These are phyloP conservation scores for Digitonthophagus gazella DNA, from an alignment of 2,888 invertebrate species.

Conservation along the genomic window DNA sequence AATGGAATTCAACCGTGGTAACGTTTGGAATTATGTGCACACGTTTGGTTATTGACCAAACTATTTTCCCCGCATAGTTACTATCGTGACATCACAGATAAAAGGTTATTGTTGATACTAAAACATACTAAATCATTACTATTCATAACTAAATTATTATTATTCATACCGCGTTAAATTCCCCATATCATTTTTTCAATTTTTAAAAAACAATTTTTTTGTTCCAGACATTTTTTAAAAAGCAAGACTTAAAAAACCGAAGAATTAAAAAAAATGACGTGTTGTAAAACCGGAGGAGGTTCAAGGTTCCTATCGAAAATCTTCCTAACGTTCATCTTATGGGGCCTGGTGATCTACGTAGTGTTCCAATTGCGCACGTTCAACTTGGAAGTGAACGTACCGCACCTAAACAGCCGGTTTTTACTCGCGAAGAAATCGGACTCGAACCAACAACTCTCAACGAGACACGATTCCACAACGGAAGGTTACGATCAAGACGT, in stretches of 20 bases:
- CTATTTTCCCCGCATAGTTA: too few species aligned
- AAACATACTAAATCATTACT: too few species aligned
- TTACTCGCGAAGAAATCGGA: constrained; percentile 54
- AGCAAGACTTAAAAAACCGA: not conserved
- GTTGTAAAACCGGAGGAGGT: constrained; percentile 35
- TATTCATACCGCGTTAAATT: too few species aligned
- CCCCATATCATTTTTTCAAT: too few species aligned
- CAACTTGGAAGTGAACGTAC: constrained; percentile 46
- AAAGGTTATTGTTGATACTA: too few species aligned
- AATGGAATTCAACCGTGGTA: too few species aligned
- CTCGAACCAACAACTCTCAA: constrained; percentile 37
- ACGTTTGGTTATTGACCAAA: too few species aligned
- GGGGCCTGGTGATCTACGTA: constrained; percentile 53
- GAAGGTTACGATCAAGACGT: constrained; percentile 57
- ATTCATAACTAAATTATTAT: too few species aligned
- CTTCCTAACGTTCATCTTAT: constrained; percentile 50
- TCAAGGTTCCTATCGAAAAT: constrained; percentile 54
- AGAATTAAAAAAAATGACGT: constrained; percentile 27
- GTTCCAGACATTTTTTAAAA: not conserved
- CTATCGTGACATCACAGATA: too few species aligned
- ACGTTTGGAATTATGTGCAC: too few species aligned
- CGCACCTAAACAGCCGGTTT: constrained; percentile 52
- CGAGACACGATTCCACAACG: constrained; percentile 48
- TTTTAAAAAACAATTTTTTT: not conserved
- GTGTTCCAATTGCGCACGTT: constrained; percentile 49